Base-by-base conservation (phyloP, 2,797 vertebrate genomes). In the Streptopelia turtur region DNA sequence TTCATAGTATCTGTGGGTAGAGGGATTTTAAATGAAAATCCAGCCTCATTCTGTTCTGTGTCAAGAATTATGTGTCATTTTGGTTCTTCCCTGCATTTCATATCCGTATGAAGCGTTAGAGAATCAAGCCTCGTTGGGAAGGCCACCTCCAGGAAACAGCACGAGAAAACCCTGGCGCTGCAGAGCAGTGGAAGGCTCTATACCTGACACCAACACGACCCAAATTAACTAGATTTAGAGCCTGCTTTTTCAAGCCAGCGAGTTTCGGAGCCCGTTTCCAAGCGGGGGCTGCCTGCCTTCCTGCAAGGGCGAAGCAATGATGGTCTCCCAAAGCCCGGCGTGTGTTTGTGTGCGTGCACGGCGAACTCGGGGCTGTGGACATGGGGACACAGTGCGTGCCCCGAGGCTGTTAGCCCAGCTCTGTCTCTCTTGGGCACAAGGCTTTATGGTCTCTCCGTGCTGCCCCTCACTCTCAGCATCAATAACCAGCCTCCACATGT, bases 21-120 rank as follows among this genome's bases (percentile, higher is more conserved):
- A 95, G 60, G 60, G 64, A 93, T 89, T 96, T 96, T 55, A 95
- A 97, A 96, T 75, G 74, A 95, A 94, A 95, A 97, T 75, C 93
- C 80, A 85, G 56, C 61, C 45, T 88, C 80, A 52, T 88, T 94
- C 77, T 94, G 89, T 72, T 94, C 95, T 66, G 52, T 80, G 78
- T 96, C 81, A 92, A 93, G 85, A 95, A 92, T 74, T 92, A 68
- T 9, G 45, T 74, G 41, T 90, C 72, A 72, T 95, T 92, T 96
- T 92, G 92, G 78, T 93, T 87, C 81, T 90, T 87, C 60, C 53
- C 39, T 5, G 5, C 66, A 23, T 93, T 72, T 69, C 82, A 27
- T 90, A 49, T 94, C 95, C 90, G 63, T 95, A 60, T 69, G 63
- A 93, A 72, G 25, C 13, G 23, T 60, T 66, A 79, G 49, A 68